Conservation (phyloP, 2,113 vertebrate species). For the Myrmecophaga tridactyla region DNA sequence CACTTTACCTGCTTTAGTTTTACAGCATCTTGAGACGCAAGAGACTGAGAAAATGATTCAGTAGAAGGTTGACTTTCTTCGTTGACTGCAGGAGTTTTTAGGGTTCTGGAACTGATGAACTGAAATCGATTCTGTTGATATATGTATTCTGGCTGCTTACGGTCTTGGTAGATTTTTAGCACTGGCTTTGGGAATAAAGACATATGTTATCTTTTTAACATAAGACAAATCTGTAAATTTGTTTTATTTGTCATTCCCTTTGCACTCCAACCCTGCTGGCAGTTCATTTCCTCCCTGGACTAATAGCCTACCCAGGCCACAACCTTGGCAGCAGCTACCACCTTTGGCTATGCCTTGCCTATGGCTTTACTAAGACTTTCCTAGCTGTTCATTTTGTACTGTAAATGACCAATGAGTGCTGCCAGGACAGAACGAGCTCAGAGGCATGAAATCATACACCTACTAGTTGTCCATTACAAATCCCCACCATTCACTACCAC, state of each 20-base stretch:
- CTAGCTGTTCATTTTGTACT: not conserved
- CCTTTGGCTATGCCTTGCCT: not conserved
- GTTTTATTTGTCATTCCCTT: conserved; percentile 12
- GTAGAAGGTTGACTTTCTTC: not conserved
- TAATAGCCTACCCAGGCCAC: not conserved
- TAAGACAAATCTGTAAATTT: not conserved
- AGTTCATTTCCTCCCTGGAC: not conserved
- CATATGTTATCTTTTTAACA: conserved; percentile 23
- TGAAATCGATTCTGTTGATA: conserved; percentile 70
- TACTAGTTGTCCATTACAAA: not conserved
- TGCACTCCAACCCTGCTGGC: not conserved
- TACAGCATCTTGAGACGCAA: conserved; percentile 61
- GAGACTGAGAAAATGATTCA: conserved; percentile 45
- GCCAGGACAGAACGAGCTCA: not conserved
- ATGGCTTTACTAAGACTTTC: conserved; percentile 8
- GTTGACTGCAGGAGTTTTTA: conserved; percentile 33
- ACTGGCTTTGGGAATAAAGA: conserved; percentile 80
- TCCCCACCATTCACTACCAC: not conserved
- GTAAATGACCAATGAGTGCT: not conserved
- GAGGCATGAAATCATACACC: not conserved
- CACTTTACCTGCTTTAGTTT: conserved; percentile 82
- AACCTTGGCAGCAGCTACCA: not conserved
- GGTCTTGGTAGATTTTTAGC: conserved; percentile 79
- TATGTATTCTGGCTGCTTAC: conserved; percentile 78
- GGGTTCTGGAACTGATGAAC: conserved; percentile 68